Percentiles rank a stretch among this genome's conserved stretches.
phyloP scores from a whole-genome alignment of 2,113 vertebrate species.

The Xerus inauris region DNA sequence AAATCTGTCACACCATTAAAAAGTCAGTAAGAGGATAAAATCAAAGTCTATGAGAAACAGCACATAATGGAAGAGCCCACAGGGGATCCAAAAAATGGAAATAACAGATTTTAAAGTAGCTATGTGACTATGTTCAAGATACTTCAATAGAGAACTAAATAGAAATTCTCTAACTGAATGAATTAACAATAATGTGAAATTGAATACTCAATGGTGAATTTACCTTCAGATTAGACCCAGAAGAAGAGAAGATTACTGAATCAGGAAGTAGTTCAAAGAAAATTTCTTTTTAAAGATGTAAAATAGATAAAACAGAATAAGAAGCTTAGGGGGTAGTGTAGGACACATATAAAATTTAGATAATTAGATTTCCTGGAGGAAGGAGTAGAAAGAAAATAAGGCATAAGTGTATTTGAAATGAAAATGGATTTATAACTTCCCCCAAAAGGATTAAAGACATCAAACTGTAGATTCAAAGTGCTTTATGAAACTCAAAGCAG shows the following conservation, averaged over 20 bases:
- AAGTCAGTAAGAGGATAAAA: background rate
- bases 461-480: background rate
- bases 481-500: background rate
- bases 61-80: background rate
- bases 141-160: slow-evolving; percentile 11
- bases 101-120: background rate
- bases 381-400: background rate
- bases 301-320: background rate
- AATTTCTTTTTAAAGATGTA: background rate
- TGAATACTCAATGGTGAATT: background rate
- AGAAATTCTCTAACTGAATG: background rate
- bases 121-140: background rate
- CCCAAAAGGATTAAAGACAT: background rate
- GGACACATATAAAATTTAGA: background rate
- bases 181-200: background rate
- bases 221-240: background rate
- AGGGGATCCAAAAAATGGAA: background rate
- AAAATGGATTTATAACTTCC: background rate
- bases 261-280: slow-evolving; percentile 30
- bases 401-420: background rate
- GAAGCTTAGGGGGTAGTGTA: background rate
- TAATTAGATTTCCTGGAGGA: background rate
- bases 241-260: background rate
- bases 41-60: background rate
- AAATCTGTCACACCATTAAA: background rate